Base-by-base conservation (phyloP, 2,888 invertebrate species). In the Ochropleura leucogaster region DNA sequence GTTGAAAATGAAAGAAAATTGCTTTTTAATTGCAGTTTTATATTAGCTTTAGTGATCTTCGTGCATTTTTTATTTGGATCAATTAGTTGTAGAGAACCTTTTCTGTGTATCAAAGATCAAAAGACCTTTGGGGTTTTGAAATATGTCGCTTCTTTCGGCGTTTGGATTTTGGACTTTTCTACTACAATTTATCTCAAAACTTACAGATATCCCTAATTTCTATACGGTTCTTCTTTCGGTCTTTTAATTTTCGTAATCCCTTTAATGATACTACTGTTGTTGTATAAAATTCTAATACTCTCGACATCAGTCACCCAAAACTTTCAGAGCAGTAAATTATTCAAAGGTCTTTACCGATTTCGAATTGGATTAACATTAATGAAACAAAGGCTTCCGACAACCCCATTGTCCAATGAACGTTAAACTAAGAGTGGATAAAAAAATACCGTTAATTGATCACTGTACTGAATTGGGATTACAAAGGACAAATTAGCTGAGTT, bases 281-380 rank as follows among this genome's bases (percentile, higher is more conserved):
- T 30, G 18, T 18, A 49, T 40, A 14, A 62, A 20, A 20, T 59
- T 40, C 0, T 55, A 44, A 8, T 10, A 7, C n/a, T 44, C 9
- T 62, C 53, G 10, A 44, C 16, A 77, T 20, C 3, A 0, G 9
- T 8, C 14, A 2, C 46, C 6, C 16, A 18, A 57, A 51, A 69
- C 51, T 40, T 70, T 46, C 18, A 44, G 51, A 49, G 5, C 18
- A 59, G 18, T 67, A 57, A 68, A 72, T 53, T 10, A 65, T 57
- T 66, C 60, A 69, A 62, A 47, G 51, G 46, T 55, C n/a, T 20
- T 18, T 20, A 49, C 55, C 16, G 2, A 47, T 63, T 55, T 53
- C 3, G 0, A 84, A 72, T 68, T 44, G 44, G 18, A 30, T 77
- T 67, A 63, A 5, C 71, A 53, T 76, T 71, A 77, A 65, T 84